Conservation (phyloP, 2,888 invertebrate species). For the Papilio demoleus region DNA sequence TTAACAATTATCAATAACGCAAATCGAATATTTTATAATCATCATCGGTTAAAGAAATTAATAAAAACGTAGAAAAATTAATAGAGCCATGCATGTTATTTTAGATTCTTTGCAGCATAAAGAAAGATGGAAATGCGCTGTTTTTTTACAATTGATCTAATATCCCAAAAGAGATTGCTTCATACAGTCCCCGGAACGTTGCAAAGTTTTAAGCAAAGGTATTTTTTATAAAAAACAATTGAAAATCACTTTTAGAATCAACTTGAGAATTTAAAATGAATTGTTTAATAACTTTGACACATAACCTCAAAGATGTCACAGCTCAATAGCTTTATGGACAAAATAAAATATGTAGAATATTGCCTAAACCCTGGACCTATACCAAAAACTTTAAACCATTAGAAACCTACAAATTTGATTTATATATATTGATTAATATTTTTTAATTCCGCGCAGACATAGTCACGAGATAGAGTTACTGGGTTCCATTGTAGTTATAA, state of each 20-base stretch:
- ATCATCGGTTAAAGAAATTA: slow-evolving; percentile 13
- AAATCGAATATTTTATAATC: slow-evolving; percentile 35
- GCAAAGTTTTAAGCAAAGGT: too few species aligned
- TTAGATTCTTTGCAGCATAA: not conserved
- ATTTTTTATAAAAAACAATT: too few species aligned
- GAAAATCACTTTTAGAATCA: not conserved
- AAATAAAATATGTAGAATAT: too few species aligned
- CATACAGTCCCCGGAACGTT: too few species aligned
- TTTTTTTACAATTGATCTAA: not conserved
- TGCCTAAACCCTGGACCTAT: too few species aligned
- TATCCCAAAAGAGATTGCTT: not conserved
- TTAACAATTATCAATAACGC: slow-evolving; percentile 46
- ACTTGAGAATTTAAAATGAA: not conserved
- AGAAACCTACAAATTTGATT: too few species aligned
- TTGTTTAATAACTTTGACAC: not conserved
- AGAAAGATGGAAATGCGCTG: not conserved
- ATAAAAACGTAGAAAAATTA: not conserved
- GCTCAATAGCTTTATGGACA: too few species aligned
- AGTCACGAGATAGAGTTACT: too few species aligned
- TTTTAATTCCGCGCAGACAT: too few species aligned
- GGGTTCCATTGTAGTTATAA: too few species aligned
- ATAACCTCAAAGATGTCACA: not conserved
- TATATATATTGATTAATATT: too few species aligned
- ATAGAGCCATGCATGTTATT: not conserved
- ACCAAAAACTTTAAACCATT: too few species aligned